These are phyloP conservation scores for Hesperia comma DNA, from an alignment of 2,888 invertebrate genomes.

Conservation along the genomic window DNA sequence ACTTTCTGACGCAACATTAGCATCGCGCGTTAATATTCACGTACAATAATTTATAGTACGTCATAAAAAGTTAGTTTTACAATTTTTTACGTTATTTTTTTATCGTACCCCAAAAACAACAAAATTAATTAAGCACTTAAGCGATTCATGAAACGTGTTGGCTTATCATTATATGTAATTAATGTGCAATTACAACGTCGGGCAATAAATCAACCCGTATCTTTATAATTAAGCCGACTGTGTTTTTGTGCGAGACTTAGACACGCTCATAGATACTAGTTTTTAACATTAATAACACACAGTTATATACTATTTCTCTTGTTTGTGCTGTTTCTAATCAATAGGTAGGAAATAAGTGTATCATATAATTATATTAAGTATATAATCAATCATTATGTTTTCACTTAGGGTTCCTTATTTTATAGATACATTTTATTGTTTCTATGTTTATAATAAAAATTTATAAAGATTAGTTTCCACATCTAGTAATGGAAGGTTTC, in stretches of 20 bases:
- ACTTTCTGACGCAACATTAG: neutral
- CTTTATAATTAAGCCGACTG: slow-evolving; percentile 23
- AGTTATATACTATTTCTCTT: neutral
- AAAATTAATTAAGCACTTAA: slow-evolving; percentile 26
- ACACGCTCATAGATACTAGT: neutral
- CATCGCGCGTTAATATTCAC: neutral
- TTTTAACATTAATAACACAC: slow-evolving; percentile 5
- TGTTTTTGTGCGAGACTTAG: slow-evolving; percentile 23
- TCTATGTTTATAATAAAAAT: too few species aligned
- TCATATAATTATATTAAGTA: too few species aligned
- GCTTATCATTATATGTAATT: slow-evolving; percentile 34
- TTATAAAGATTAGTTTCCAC: too few species aligned
- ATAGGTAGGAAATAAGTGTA: neutral
- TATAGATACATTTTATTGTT: too few species aligned
- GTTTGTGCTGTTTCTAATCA: neutral
- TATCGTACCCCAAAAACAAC: slow-evolving; percentile 13
- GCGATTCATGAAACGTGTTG: slow-evolving; percentile 35
- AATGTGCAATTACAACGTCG: slow-evolving; percentile 31
- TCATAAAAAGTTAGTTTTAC: slow-evolving; percentile 21
- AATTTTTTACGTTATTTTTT: slow-evolving; percentile 27
- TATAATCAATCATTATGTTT: neutral
- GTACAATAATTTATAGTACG: neutral
- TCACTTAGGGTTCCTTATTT: too few species aligned
- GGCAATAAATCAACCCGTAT: slow-evolving; percentile 26
- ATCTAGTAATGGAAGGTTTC: too few species aligned